Base-by-base conservation (phyloP, 2,888 invertebrate species). In the Campoplex nolae region DNA sequence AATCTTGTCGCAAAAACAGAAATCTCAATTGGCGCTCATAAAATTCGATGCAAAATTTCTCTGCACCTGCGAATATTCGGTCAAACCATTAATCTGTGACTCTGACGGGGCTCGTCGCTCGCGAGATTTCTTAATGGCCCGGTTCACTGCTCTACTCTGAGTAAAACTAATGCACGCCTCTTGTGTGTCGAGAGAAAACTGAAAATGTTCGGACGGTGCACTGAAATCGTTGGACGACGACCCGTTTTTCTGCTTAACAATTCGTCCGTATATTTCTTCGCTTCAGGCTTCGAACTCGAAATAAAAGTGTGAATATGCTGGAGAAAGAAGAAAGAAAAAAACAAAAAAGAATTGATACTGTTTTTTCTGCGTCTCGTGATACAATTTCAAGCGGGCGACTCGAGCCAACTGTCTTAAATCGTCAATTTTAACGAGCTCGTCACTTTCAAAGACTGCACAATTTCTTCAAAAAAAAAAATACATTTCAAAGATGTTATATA, bases 351-450 rank as follows among this genome's bases (percentile, higher is more conserved):
- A 65, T 76, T 42, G 23, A 28, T 65, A 18, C 45, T 7, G 28
- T 42, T 70, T 67, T 56, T 74, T 35, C 62, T 35, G n/a, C 23
- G n/a, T 18, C 54, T 28, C 13, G 38, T 32, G 78, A 13, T 67
- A 75, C 75, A 54, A 79, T 75, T 71, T 75, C 70, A 65, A 23
- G 23, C 54, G 38, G 83, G 23, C 16, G 9, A 35, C 56, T 68
- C 62, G 73, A 79, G 54, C 65, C 78, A 83, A 79, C 70, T 75
- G 75, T 75, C 83, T 75, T 28, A 42, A 16, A 70, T 16, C 38
- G 75, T 79, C 83, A 83, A 70, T 86, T 83, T 79, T 79, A 86
- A 86, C 79, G 70, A 86, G 38, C 75, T 54, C 68, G 48, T 62
- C 70, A 11, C 68, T 74, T 56, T 58, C 3, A 23, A 68, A 67